phyloP scores from a whole-genome alignment of 2,888 invertebrate genomes.

The Perithous albicinctus region DNA sequence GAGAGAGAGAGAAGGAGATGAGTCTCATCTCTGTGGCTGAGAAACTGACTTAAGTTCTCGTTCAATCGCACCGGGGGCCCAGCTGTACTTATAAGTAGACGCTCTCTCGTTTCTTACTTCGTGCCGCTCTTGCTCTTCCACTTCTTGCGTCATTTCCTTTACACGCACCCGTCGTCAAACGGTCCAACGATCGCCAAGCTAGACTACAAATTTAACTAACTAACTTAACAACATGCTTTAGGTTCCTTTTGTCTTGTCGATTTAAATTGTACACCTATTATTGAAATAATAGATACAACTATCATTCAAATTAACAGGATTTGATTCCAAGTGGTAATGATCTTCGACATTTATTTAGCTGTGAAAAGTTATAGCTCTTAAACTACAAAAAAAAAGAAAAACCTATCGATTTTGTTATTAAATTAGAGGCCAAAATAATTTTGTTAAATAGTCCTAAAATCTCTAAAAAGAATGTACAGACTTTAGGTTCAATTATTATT shows the following conservation, averaged over 20 bases:
- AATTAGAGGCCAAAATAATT: no score
- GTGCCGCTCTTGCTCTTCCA: conserved; percentile 8
- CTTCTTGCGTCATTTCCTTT: conserved; percentile 41
- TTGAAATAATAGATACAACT: no score
- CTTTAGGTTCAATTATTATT: not conserved
- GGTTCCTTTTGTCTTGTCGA: no score
- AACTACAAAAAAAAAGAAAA: no score
- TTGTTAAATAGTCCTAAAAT: no score
- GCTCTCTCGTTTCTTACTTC: conserved; percentile 24
- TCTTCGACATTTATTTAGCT: not conserved
- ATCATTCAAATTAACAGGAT: no score
- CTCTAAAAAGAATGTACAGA: not conserved
- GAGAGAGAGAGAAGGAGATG: not conserved
- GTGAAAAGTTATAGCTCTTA: no score
- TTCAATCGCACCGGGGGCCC: conserved; percentile 31
- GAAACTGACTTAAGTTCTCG: conserved; percentile 5
- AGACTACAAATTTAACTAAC: not conserved
- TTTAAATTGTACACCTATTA: no score
- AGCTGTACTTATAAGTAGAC: conserved; percentile 15
- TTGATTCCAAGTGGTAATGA: not conserved
- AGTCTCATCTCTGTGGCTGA: not conserved
- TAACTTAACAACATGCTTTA: not conserved
- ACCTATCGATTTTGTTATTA: no score
- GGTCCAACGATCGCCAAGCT: conserved; percentile 15
- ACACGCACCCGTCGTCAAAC: conserved; percentile 31